phyloP scores from a whole-genome alignment of 2,888 invertebrate species.

The Escarpia spicata region DNA sequence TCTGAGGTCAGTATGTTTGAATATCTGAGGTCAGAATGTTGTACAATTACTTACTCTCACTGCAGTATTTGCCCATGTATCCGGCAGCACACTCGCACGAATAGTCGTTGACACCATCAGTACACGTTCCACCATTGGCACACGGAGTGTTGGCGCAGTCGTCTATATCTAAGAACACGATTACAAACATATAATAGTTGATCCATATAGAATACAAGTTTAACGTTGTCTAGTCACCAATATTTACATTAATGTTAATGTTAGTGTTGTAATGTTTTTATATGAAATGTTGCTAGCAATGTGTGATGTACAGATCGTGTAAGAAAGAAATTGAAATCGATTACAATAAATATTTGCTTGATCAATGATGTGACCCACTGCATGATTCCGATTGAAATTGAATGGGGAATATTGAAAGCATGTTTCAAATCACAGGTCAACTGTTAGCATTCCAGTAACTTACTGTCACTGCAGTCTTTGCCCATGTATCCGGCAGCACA shows the following conservation, averaged over 20 bases:
- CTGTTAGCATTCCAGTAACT: not conserved
- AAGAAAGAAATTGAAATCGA: no score
- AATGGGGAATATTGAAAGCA: no score
- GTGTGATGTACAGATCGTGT: no score
- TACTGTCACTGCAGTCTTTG: slow-evolving; percentile 76
- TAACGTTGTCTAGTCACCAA: not conserved
- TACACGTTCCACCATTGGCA: slow-evolving; percentile 36
- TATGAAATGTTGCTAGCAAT: not conserved
- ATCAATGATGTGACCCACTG: no score
- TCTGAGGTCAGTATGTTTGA: not conserved
- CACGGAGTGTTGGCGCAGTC: slow-evolving; percentile 79
- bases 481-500: slow-evolving; percentile 92
- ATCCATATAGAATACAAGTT: no score
- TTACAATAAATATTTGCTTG: no score
- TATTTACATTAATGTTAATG: not conserved
- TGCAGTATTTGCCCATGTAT: slow-evolving; percentile 92
- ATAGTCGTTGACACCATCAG: slow-evolving; percentile 74
- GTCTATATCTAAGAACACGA: not conserved
- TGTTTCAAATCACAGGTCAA: not conserved
- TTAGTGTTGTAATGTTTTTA: not conserved
- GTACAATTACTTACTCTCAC: slow-evolving; percentile 58
- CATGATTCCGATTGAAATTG: no score
- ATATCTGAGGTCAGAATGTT: no score
- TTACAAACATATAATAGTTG: no score
- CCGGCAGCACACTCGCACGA: slow-evolving; percentile 88